Percentiles rank a stretch among this genome's conserved stretches.
These are phyloP conservation scores for Eilema sororculum DNA, from an alignment of 2,888 invertebrate species.

Conservation along the genomic window DNA sequence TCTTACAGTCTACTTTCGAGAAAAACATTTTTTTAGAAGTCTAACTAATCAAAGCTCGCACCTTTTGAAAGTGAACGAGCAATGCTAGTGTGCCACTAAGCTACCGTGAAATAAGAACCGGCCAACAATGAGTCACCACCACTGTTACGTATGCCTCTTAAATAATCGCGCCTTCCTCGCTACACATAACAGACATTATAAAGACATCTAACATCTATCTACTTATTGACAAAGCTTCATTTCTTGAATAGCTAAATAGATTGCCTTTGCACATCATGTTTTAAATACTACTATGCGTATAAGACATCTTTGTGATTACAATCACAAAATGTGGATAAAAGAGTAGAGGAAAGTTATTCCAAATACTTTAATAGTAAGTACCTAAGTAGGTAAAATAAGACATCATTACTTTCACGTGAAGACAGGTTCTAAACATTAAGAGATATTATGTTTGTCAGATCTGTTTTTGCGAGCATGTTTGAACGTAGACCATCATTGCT, in stretches of 20 bases:
- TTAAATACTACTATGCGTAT: conserved; percentile 3
- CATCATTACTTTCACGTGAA: too few species aligned
- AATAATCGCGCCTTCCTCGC: conserved; percentile 60
- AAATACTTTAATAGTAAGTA: not conserved
- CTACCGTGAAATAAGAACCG: conserved; percentile 79
- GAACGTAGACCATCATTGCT: not conserved
- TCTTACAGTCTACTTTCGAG: not conserved
- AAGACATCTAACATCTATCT: conserved; percentile 4
- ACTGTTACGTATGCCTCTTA: conserved; percentile 70
- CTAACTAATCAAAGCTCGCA: conserved; percentile 39
- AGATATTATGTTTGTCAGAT: not conserved
- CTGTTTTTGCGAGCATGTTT: not conserved
- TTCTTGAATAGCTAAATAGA: not conserved
- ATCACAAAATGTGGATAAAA: conserved; percentile 5
- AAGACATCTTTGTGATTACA: not conserved
- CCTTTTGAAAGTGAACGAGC: conserved; percentile 44
- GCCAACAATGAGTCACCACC: conserved; percentile 68
- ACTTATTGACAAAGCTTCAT: not conserved
- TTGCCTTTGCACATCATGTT: not conserved
- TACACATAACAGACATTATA: conserved; percentile 11
- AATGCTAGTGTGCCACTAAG: conserved; percentile 62
- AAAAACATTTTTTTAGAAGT: not conserved
- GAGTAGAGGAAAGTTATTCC: not conserved
- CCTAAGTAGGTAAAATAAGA: not conserved
- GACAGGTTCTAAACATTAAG: too few species aligned